A percentile compares a stretch with the other conserved stretches of the same genome.
Conservation (phyloP, 2,797 vertebrate species). For the Tokudaia muenninki region DNA sequence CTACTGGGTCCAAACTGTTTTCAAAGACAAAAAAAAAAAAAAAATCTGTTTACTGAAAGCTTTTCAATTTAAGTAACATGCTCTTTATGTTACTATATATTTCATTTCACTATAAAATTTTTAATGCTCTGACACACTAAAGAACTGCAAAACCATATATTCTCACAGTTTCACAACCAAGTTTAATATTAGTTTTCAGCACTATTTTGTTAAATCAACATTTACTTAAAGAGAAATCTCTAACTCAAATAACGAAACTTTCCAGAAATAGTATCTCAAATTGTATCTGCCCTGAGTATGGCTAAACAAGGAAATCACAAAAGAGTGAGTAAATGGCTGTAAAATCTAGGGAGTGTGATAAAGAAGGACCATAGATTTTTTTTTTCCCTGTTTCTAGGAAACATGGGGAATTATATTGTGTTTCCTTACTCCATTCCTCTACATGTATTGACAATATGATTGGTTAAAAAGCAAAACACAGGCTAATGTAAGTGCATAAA, state of each 20-base stretch:
- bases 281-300: not conserved
- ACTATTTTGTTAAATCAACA: not conserved
- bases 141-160: not conserved
- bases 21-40: constrained; percentile 22
- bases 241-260: not conserved
- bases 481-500: not conserved
- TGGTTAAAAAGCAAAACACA: not conserved
- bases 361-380: not conserved
- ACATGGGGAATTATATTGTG: not conserved
- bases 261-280: not conserved
- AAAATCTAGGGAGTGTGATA: not conserved
- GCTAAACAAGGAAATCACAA: not conserved
- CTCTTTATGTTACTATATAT: constrained; percentile 1
- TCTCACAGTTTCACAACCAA: not conserved
- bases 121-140: not conserved
- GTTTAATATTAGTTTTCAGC: not conserved
- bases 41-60: not conserved
- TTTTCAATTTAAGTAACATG: not conserved
- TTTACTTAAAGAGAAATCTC: not conserved
- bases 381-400: not conserved
- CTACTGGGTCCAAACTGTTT: not conserved
- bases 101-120: not conserved
- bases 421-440: not conserved
- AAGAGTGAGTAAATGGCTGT: not conserved
- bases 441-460: not conserved